These are phyloP conservation scores for Protonibea diacanthus DNA, from an alignment of 2,797 vertebrate species.

Conservation along the genomic window DNA sequence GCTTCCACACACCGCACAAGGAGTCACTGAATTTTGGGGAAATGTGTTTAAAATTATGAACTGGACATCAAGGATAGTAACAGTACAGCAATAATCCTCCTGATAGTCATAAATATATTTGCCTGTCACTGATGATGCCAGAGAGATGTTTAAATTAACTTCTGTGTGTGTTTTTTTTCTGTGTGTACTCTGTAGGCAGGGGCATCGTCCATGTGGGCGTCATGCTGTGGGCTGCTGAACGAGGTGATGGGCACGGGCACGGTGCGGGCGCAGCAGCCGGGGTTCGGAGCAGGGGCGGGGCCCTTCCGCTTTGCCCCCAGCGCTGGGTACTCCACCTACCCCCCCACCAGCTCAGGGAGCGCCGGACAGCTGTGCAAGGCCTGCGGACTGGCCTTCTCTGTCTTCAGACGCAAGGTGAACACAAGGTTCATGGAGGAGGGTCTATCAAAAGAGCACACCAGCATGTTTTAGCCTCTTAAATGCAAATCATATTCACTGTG, in stretches of 20 bases:
- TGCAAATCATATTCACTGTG: background rate
- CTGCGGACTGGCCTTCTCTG: conserved; percentile 95
- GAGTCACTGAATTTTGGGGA: background rate
- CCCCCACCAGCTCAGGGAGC: conserved; percentile 85
- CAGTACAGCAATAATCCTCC: background rate
- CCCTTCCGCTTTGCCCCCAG: conserved; percentile 95
- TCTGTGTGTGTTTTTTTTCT: conserved; percentile 24
- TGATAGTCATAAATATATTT: background rate
- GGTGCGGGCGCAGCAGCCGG: conserved; percentile 93
- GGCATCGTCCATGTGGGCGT: conserved; percentile 99
- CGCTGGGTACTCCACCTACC: conserved; percentile 92
- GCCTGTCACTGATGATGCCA: background rate
- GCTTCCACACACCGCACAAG: background rate
- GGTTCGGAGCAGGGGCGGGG: conserved; percentile 90
- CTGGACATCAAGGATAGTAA: background rate
- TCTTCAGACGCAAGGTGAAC: conserved; percentile 95
- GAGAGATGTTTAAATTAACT: background rate
- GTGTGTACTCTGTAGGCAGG: conserved; percentile 85
- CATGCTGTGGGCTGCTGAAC: conserved; percentile 97
- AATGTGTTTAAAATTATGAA: conserved; percentile 10
- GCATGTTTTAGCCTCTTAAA: background rate
- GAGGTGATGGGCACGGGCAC: conserved; percentile 99
- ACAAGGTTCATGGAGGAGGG: background rate
- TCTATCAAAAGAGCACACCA: background rate
- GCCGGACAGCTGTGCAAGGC: conserved; percentile 93